These are phyloP conservation scores for Pycnonotus jocosus DNA, from an alignment of 2,113 vertebrate species.

Conservation along the genomic window DNA sequence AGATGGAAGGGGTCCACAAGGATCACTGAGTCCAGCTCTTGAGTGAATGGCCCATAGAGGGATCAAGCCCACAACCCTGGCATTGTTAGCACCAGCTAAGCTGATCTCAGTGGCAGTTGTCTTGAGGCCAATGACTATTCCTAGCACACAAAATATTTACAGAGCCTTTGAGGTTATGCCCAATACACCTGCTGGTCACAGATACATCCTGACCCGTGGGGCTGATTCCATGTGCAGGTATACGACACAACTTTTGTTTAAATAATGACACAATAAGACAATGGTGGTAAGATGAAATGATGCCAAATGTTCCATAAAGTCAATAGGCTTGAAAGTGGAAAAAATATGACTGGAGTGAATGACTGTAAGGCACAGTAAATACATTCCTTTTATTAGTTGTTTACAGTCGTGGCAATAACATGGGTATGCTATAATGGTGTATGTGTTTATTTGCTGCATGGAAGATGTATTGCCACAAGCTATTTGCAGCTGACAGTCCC, in stretches of 20 bases:
- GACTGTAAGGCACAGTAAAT: conserved; percentile 46
- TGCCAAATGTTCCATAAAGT: conserved; percentile 6
- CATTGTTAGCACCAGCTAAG: background rate
- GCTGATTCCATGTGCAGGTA: background rate
- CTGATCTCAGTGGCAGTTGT: background rate
- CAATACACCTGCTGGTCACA: background rate
- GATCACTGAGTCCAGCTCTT: background rate
- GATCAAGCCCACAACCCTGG: background rate
- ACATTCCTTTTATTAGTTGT: conserved; percentile 51
- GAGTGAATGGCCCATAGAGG: too few species aligned
- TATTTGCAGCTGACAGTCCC: conserved; percentile 37
- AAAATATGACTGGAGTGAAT: conserved; percentile 17
- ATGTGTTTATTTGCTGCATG: conserved; percentile 34
- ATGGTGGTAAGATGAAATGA: background rate
- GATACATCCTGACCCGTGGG: background rate
- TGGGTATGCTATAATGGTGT: background rate
- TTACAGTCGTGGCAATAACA: conserved; percentile 53
- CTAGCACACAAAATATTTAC: background rate
- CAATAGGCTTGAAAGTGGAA: conserved; percentile 16
- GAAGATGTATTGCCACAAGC: conserved; percentile 51
- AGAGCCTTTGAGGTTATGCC: background rate
- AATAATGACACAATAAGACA: background rate
- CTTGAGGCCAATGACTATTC: background rate
- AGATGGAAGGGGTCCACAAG: background rate
- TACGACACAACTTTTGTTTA: background rate